Percentiles rank a stretch among this genome's conserved stretches.
These are phyloP conservation scores for Dicycla oo DNA, from an alignment of 2,888 invertebrate genomes.

Conservation along the genomic window DNA sequence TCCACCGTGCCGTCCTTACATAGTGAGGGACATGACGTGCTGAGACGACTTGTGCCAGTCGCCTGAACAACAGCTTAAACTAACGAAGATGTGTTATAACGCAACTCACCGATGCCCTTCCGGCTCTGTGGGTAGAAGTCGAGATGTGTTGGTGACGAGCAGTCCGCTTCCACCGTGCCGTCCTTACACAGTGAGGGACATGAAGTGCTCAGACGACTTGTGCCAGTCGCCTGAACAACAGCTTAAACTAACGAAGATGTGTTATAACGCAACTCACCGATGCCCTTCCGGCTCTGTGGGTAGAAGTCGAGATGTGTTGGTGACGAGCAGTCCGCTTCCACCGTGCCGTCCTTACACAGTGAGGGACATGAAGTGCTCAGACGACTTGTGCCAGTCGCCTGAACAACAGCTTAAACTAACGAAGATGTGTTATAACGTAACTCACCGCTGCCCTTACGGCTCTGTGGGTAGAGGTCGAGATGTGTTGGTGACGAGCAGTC, in stretches of 20 bases:
- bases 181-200: slow-evolving; percentile 94
- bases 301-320: too few relatives aligned
- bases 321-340: slow-evolving; percentile 85
- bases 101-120: not conserved
- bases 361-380: slow-evolving; percentile 94
- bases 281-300: too few relatives aligned
- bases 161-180: slow-evolving; percentile 86
- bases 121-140: too few relatives aligned
- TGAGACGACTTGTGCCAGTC: too few relatives aligned
- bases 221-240: slow-evolving; percentile 79
- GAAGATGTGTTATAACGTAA: too few relatives aligned
- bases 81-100: too few relatives aligned
- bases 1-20: too few relatives aligned
- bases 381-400: slow-evolving; percentile 88
- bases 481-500: slow-evolving; percentile 87
- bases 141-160: slow-evolving; percentile 69
- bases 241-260: too few relatives aligned
- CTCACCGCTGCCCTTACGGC: slow-evolving; percentile 91
- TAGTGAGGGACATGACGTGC: too few relatives aligned
- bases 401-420: slow-evolving; percentile 6
- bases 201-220: slow-evolving; percentile 92
- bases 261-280: not conserved
- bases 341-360: slow-evolving; percentile 91
- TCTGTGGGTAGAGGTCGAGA: slow-evolving; percentile 89
- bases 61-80: too few relatives aligned